Percentiles rank a stretch among this genome's conserved stretches.
These are phyloP conservation scores for Synanthedon myopaeformis DNA, from an alignment of 2,888 invertebrate genomes.

Conservation along the genomic window DNA sequence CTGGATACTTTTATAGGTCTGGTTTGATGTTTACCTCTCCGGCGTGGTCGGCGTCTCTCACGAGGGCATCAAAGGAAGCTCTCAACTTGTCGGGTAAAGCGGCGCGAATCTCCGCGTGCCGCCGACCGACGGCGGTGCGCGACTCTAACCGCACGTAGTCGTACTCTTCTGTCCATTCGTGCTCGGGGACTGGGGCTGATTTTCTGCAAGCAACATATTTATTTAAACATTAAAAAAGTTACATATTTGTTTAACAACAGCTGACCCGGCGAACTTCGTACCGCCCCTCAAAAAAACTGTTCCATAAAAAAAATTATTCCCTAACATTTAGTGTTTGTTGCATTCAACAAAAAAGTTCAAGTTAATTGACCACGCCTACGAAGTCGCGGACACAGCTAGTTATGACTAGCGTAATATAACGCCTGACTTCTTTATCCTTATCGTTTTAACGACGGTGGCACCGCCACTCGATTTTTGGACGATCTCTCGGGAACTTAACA, in stretches of 20 bases:
- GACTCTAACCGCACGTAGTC: conserved; percentile 91
- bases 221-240: neutral
- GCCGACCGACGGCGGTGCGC: conserved; percentile 76
- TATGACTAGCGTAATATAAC: too few relatives aligned
- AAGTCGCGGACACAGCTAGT: too few relatives aligned
- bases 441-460: too few relatives aligned
- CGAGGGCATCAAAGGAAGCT: conserved; percentile 80
- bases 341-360: too few relatives aligned
- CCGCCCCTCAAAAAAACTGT: neutral
- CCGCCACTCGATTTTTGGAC: too few relatives aligned
- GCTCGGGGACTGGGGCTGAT: conserved; percentile 47
- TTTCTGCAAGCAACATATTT: conserved; percentile 24
- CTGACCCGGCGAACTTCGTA: neutral
- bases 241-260: neutral
- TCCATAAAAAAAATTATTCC: too few relatives aligned
- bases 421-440: too few relatives aligned
- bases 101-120: conserved; percentile 80
- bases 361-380: too few relatives aligned
- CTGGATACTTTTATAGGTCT: too few relatives aligned
- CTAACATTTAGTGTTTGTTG: too few relatives aligned
- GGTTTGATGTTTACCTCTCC: conserved; percentile 37
- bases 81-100: conserved; percentile 79
- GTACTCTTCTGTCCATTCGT: conserved; percentile 85
- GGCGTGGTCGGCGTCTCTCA: conserved; percentile 78
- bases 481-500: too few relatives aligned